Evolutionary conservation across 2,888 invertebrate genomes (phyloP), one percentile per base, ranked within the genome.

Genomic region (Nycteola revayana): DNA sequence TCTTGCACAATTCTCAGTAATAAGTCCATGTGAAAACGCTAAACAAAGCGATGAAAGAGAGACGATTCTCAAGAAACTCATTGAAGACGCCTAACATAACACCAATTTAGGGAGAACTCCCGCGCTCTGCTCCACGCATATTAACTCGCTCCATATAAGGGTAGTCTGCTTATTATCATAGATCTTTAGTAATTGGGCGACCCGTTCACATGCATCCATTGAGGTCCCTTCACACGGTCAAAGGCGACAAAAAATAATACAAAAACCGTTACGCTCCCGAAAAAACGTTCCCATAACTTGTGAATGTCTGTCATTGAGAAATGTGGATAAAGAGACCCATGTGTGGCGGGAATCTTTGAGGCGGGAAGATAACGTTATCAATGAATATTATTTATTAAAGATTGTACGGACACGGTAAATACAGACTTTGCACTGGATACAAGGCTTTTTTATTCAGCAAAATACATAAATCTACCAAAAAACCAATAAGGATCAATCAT

Each of bases 201-300:
- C 47, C 54, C 62, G 60, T 69, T 73, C 80, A 80, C 80, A 84
- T 79, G 75, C 70, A 79, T 74, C 79, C 86, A 88, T 87, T 87
- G 80, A 88, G 75, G 67, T 74, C 78, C 78, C 79, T 82, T 86
- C 84, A 81, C 85, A 84, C 87, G 86, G 82, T 82, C 82, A 76
- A 70, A 80, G 66, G 72, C 72, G 75, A 82, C 83, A 86, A 87
- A 88, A 88, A 88, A 83, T 79, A 80, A 80, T 78, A 88, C 80
- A 86, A 87, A 87, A 86, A 86, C 87, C 86, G 87, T 87, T 87
- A 87, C 68, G 81, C 74, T 76, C 78, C 76, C 74, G 71, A 82
- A 84, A 83, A 86, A 83, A 74, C 66, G 63, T 79, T 82, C 82
- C 74, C 86, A 84, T 84, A 79, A 74, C 69, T 79, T 76, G 74